A percentile compares a stretch with the other conserved stretches of the same genome.
These are phyloP conservation scores for Pararge aegeria DNA, from an alignment of 1,140 invertebrate species.

Conservation along the genomic window DNA sequence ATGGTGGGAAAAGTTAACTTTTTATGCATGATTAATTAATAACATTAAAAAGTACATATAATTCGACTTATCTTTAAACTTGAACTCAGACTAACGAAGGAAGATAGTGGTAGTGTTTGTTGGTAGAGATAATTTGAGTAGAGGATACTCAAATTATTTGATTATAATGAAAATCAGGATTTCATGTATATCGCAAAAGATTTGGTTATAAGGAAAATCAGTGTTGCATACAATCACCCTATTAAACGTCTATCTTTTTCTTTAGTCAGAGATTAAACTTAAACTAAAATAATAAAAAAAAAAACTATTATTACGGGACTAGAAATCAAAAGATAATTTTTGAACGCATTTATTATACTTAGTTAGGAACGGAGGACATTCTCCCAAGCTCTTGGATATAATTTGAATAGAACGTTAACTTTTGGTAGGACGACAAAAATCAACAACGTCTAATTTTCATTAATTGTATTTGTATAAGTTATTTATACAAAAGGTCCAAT, in stretches of 20 bases:
- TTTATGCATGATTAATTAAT: slow-evolving; percentile 27
- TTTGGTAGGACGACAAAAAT: too few species aligned
- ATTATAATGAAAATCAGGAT: too few species aligned
- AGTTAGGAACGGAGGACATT: background rate
- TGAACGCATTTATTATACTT: background rate
- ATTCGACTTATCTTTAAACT: background rate
- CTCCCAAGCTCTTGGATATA: too few species aligned
- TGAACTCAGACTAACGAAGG: background rate
- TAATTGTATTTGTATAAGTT: too few species aligned
- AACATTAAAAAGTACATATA: slow-evolving; percentile 4
- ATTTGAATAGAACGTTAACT: background rate
- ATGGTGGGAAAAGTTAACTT: slow-evolving; percentile 28
- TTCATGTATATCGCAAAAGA: too few species aligned
- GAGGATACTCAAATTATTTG: too few species aligned
- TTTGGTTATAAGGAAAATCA: too few species aligned
- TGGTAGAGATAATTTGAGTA: too few species aligned
- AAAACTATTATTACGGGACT: slow-evolving; percentile 3
- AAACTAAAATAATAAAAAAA: background rate
- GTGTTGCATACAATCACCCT: too few species aligned
- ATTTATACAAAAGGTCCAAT: too few species aligned
- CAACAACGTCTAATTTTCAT: too few species aligned
- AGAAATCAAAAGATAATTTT: background rate
- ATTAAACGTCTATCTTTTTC: background rate
- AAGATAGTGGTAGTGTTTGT: background rate
- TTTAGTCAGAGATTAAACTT: background rate